Conservation (phyloP, 2,888 invertebrate genomes). For the Leptinotarsa peninsularis region DNA sequence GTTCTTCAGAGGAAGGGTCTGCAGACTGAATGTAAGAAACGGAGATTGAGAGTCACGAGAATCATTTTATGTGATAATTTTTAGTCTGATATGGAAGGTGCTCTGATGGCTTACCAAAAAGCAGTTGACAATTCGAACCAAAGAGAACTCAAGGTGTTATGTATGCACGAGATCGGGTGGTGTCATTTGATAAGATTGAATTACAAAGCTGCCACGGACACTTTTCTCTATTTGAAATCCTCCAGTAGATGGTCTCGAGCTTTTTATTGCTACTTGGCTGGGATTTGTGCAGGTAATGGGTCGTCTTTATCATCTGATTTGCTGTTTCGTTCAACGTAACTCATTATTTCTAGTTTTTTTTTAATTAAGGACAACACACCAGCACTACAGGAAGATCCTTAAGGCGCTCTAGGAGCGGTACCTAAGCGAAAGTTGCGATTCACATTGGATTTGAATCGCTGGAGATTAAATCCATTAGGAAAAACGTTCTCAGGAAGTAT, state of each 20-base stretch:
- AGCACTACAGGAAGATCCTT: too few species aligned
- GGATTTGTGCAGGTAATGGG: conserved; percentile 62
- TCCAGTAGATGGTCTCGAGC: conserved; percentile 76
- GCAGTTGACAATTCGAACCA: conserved; percentile 73
- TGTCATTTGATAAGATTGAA: conserved; percentile 74
- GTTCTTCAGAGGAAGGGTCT: conserved; percentile 75
- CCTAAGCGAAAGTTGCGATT: too few species aligned
- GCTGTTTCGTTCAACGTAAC: too few species aligned
- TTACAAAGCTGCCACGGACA: conserved; percentile 69
- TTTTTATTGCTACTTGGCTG: conserved; percentile 75
- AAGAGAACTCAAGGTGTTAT: conserved; percentile 73
- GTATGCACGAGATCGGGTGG: conserved; percentile 75
- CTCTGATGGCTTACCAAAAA: conserved; percentile 70
- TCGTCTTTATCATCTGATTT: too few species aligned
- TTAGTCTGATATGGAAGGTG: conserved; percentile 72
- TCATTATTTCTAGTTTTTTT: too few species aligned
- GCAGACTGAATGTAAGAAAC: conserved; percentile 71
- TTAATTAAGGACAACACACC: too few species aligned
- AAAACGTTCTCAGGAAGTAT: too few species aligned
- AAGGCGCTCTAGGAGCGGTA: too few species aligned
- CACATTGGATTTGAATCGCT: too few species aligned
- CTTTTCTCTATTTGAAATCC: conserved; percentile 70
- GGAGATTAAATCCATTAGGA: too few species aligned
- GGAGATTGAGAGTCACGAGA: background rate
- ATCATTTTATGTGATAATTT: conserved; percentile 45